Percentiles rank a stretch among this genome's conserved stretches.
These are phyloP conservation scores for Dasysyrphus tricinctus DNA, from an alignment of 2,888 invertebrate genomes.

Conservation along the genomic window DNA sequence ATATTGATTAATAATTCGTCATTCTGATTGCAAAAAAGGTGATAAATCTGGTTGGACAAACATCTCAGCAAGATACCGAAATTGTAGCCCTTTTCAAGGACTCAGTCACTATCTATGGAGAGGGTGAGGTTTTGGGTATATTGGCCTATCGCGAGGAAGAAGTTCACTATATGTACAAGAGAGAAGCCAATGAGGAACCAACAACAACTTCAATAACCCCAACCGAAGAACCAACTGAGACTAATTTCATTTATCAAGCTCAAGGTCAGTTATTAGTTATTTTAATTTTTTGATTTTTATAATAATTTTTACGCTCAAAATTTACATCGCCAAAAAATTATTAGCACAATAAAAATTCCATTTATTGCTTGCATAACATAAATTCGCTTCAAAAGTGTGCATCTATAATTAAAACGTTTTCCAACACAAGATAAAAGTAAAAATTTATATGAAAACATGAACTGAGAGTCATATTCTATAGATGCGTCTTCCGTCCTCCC, in stretches of 20 bases:
- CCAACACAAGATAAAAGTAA: slow-evolving; percentile 6
- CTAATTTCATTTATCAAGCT: slow-evolving; percentile 85
- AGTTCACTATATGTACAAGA: slow-evolving; percentile 80
- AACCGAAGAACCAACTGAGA: slow-evolving; percentile 81
- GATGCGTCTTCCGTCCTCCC: slow-evolving; percentile 79
- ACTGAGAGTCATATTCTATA: slow-evolving; percentile 76
- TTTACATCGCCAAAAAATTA: slow-evolving; percentile 10
- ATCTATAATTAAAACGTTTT: slow-evolving; percentile 40
- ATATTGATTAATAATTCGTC: slow-evolving; percentile 34
- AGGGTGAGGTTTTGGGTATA: slow-evolving; percentile 85
- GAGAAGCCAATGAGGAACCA: slow-evolving; percentile 77
- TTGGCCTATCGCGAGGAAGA: slow-evolving; percentile 84
- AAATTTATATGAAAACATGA: slow-evolving; percentile 28
- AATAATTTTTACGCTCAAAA: background rate
- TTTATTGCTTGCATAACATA: slow-evolving; percentile 41
- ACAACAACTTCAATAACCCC: slow-evolving; percentile 80
- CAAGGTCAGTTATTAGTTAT: slow-evolving; percentile 81
- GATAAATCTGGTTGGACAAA: slow-evolving; percentile 85
- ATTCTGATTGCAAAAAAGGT: slow-evolving; percentile 82
- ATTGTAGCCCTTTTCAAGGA: slow-evolving; percentile 86
- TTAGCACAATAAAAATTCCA: slow-evolving; percentile 17
- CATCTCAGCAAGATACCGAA: slow-evolving; percentile 86
- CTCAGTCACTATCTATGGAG: slow-evolving; percentile 85
- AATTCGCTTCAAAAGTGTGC: slow-evolving; percentile 3
- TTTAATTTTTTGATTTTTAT: slow-evolving; percentile 46